A percentile compares a stretch with the other conserved stretches of the same genome.
phyloP scores from a whole-genome alignment of 2,113 vertebrate genomes.

The Tapirus terrestris region DNA sequence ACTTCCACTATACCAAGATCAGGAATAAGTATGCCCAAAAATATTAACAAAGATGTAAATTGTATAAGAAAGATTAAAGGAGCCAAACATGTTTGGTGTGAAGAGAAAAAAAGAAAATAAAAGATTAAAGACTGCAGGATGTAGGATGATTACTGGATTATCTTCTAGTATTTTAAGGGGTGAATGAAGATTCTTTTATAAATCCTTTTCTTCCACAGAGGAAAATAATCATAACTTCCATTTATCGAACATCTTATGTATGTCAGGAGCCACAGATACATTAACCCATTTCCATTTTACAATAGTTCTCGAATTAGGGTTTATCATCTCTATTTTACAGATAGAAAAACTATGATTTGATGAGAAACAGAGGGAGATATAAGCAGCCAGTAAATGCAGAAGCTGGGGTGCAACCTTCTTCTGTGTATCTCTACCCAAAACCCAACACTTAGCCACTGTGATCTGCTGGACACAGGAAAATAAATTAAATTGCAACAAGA shows the following conservation, averaged over 20 bases:
- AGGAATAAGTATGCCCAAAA: neutral
- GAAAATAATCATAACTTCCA: neutral
- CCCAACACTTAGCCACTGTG: neutral
- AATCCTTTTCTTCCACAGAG: neutral
- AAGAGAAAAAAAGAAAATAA: neutral
- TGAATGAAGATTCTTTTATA: neutral
- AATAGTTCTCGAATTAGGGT: neutral
- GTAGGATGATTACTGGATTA: neutral
- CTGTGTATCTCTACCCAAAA: neutral
- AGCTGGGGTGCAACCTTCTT: neutral
- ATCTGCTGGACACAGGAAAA: neutral
- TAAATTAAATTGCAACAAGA: neutral
- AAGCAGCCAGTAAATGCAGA: neutral
- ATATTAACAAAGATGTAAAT: neutral
- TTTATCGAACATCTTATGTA: neutral
- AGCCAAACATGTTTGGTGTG: neutral
- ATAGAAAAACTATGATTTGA: neutral
- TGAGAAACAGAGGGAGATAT: neutral
- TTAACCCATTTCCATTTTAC: conserved; percentile 18
- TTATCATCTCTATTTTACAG: neutral
- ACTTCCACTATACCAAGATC: neutral
- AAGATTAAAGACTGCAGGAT: neutral
- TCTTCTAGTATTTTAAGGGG: neutral
- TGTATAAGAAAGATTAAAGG: conserved; percentile 30
- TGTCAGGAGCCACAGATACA: neutral